phyloP scores from a whole-genome alignment of 2,113 vertebrate species.

The Sorex fumeus region DNA sequence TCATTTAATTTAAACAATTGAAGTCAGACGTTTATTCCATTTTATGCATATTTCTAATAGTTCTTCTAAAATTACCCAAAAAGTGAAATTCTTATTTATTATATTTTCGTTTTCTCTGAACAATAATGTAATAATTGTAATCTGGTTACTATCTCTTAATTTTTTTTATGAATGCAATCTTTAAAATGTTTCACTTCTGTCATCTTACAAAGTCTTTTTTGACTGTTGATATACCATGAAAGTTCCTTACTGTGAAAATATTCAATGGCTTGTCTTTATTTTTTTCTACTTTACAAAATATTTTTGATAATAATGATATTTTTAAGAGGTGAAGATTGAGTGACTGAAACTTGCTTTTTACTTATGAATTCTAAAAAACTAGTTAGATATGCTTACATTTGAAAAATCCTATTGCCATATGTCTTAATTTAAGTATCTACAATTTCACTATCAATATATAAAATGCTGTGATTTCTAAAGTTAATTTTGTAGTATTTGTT shows the following conservation, averaged over 20 bases:
- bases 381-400: not conserved
- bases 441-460: not conserved
- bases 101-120: not conserved
- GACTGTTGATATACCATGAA: not conserved
- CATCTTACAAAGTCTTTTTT: not conserved
- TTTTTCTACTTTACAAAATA: constrained; percentile 10
- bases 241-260: constrained; percentile 31
- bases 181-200: not conserved
- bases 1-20: constrained; percentile 10
- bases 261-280: not conserved
- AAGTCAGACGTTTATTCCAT: not conserved
- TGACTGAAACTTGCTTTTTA: not conserved
- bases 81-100: constrained; percentile 26
- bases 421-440: not conserved
- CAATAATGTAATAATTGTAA: not conserved
- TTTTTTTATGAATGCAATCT: too few relatives aligned
- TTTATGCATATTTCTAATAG: constrained; percentile 22
- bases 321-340: not conserved
- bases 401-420: too few relatives aligned
- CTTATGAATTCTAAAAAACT: not conserved
- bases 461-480: constrained; percentile 5
- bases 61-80: not conserved
- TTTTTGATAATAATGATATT: not conserved
- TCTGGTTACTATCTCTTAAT: not conserved
- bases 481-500: constrained; percentile 36